A percentile compares a stretch with the other conserved stretches of the same genome.
phyloP scores from a whole-genome alignment of 2,797 vertebrate species.

The Eospalax fontanierii region DNA sequence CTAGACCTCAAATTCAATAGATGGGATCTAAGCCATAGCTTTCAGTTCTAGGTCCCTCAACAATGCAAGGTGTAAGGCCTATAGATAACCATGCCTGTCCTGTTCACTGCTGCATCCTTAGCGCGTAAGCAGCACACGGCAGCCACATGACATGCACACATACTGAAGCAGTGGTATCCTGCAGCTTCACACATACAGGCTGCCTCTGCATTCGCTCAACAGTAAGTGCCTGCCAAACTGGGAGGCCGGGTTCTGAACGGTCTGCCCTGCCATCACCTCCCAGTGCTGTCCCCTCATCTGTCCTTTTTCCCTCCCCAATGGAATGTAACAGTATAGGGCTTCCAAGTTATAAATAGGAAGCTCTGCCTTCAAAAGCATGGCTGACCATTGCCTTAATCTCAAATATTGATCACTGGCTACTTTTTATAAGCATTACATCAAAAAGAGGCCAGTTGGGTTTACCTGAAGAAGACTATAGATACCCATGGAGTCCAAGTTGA shows the following conservation, averaged over 20 bases:
- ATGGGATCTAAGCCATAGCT: background rate
- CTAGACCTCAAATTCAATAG: background rate
- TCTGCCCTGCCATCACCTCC: background rate
- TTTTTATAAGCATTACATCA: conserved; percentile 35
- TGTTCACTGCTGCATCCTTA: background rate
- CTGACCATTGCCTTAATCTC: conserved; percentile 30
- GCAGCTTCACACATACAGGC: background rate
- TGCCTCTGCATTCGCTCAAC: background rate
- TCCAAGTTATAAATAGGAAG: conserved; percentile 11
- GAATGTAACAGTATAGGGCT: background rate
- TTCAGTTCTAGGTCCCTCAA: background rate
- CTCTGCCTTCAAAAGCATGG: conserved; percentile 25
- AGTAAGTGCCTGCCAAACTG: background rate
- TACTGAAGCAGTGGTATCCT: background rate
- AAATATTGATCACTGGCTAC: background rate
- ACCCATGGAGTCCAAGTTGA: background rate
- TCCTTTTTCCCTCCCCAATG: background rate
- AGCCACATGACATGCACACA: background rate
- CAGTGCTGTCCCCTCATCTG: background rate
- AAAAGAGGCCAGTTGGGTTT: background rate
- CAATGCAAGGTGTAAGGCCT: background rate
- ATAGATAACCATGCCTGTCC: background rate
- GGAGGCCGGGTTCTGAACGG: background rate
- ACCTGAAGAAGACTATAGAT: background rate
- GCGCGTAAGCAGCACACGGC: background rate